Conservation (phyloP, 2,113 vertebrate genomes). For the Platysternon megacephalum region DNA sequence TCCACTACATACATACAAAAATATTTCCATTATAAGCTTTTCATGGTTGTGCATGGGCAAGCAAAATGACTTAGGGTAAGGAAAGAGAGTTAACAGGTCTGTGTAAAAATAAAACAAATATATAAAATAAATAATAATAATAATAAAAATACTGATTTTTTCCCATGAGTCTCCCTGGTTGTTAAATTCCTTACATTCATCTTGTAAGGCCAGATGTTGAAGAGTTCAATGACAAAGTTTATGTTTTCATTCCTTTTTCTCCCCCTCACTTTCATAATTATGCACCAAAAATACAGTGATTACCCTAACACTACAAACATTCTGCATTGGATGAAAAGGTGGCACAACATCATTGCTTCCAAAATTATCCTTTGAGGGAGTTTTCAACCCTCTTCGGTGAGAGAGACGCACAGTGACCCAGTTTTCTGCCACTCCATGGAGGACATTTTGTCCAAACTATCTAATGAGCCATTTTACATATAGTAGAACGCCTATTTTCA, state of each 20-base stretch:
- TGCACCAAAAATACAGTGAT: rapidly evolving
- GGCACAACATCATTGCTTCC: neutral
- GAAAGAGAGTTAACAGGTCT: neutral
- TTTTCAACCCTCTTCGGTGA: neutral
- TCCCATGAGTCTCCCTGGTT: neutral
- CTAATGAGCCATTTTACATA: neutral
- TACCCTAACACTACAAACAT: neutral
- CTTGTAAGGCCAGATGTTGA: neutral
- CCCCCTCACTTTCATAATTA: neutral
- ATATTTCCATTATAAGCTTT: conserved; percentile 61
- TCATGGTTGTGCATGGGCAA: conserved; percentile 24
- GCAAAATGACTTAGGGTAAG: conserved; percentile 16
- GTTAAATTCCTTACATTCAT: rapidly evolving
- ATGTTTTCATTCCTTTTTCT: neutral
- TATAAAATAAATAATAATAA: rapidly evolving
- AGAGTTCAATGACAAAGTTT: neutral
- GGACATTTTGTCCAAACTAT: rapidly evolving
- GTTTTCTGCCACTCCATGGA: neutral
- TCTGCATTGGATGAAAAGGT: neutral
- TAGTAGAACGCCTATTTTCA: too few species aligned
- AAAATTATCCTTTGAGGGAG: neutral
- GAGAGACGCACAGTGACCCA: neutral
- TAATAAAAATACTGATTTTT: neutral
- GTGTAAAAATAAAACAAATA: neutral
- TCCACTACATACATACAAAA: conserved; percentile 61